Conservation (phyloP, 2,797 vertebrate species). For the Lagocephalus sceleratus region DNA sequence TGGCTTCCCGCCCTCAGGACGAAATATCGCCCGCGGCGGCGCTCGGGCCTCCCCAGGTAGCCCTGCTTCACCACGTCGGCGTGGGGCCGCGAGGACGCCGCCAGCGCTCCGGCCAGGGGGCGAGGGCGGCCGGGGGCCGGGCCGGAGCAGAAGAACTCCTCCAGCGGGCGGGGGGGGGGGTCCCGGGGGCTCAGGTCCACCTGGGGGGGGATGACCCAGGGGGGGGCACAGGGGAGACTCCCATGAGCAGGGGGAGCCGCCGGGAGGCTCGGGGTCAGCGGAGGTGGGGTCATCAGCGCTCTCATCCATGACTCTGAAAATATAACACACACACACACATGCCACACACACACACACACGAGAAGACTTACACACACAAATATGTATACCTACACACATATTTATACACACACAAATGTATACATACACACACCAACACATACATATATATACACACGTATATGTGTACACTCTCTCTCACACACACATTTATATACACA, state of each 20-base stretch:
- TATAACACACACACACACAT: constrained; percentile 21
- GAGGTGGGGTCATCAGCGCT: constrained; percentile 3
- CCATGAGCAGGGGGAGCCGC: constrained; percentile 3
- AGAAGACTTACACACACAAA: no score
- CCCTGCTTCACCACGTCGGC: constrained; percentile 54
- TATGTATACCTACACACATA: no score
- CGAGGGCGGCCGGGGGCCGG: background rate
- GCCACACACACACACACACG: no score
- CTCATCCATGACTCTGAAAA: constrained; percentile 16
- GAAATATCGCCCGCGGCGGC: constrained; percentile 50
- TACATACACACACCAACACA: no score
- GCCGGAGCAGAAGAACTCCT: constrained; percentile 48
- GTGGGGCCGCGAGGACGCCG: background rate
- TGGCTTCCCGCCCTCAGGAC: constrained; percentile 62
- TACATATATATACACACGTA: no score
- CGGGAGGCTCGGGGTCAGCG: background rate
- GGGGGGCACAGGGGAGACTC: constrained; percentile 1
- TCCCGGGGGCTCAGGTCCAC: background rate
- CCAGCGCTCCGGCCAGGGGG: constrained; percentile 28
- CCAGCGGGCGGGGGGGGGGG: constrained; percentile 9
- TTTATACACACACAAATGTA: no score
- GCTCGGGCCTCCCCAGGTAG: constrained; percentile 58
- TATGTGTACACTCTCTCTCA: no score
- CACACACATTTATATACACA: no score
- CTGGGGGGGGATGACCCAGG: background rate